phyloP scores from a whole-genome alignment of 2,888 invertebrate genomes.

The Pecten maximus region DNA sequence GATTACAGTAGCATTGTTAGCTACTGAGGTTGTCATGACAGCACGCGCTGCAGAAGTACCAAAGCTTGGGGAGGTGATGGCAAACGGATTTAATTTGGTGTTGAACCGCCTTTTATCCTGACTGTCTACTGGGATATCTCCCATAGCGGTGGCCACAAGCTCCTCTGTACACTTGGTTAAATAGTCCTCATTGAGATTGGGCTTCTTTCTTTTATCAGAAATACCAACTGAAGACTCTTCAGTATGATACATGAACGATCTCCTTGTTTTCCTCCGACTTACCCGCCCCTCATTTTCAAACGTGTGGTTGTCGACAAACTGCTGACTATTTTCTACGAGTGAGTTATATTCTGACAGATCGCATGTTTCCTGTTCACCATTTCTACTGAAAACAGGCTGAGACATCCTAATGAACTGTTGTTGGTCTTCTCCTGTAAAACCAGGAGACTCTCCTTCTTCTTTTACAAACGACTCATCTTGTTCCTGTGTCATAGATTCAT shows the following conservation, averaged over 20 bases:
- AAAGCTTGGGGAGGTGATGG: constrained; percentile 73
- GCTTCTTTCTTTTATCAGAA: background rate
- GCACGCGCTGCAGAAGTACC: constrained; percentile 72
- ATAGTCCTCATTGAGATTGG: background rate
- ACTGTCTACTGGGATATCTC: background rate
- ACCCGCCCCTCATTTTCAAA: background rate
- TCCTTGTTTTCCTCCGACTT: constrained; percentile 32
- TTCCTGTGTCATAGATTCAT: background rate
- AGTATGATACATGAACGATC: background rate
- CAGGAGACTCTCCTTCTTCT: background rate
- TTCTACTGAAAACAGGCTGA: constrained; percentile 25
- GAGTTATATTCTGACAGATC: background rate
- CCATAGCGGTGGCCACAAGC: background rate
- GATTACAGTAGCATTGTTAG: constrained; percentile 70
- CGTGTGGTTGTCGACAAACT: background rate
- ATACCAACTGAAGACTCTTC: background rate
- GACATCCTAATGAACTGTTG: constrained; percentile 14
- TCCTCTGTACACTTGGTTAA: background rate
- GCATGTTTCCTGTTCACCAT: background rate
- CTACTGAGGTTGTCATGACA: constrained; percentile 72
- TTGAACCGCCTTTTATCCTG: background rate
- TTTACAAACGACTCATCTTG: background rate
- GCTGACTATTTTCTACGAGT: background rate
- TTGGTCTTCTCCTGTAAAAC: background rate
- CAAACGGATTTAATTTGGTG: constrained; percentile 58